Evolutionary conservation across 1,140 invertebrate genomes (phyloP), one percentile per base, ranked within the genome.

Genomic region (Bilobella aurantiaca): DNA sequence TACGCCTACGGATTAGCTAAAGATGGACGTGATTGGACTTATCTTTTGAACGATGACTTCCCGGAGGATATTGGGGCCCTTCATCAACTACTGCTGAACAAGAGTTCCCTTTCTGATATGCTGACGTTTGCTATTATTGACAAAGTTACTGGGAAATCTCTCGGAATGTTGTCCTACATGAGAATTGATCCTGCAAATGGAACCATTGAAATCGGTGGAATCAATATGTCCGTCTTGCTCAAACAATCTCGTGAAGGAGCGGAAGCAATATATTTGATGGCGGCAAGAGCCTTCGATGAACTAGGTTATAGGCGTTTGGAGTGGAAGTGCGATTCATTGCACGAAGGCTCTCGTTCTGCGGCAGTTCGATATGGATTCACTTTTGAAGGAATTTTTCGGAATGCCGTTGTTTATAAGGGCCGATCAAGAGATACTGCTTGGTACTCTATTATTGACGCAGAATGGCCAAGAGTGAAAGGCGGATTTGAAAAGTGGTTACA

Each of bases 331-430:
- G 14, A 56, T 56, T 5, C 14, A 12, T 25, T 25, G 23, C 12
- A 56, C 25, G 25, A n/a, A 14, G 12, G 14, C 5, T 56, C 49
- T 5, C 14, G 49, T 8, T n/a, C 8, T 14, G 25, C 25, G 5
- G 49, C 49, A 12, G 8, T n/a, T 5, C 14, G 49, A 3, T n/a
- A 56, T 23, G 49, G 49, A 23, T 56, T 56, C 23, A 25, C 25
- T 23, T 56, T 56, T 56, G 49, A 56, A 56, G 49, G 49, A 23
- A 56, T 56, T 56, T 56, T 56, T 56, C 49, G 49, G 14, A n/a
- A 14, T 8, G 49, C 49, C 5, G 49, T 14, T 8, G 25, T 56
- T 25, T n/a, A n/a, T 23, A 56, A 56, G 25, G 5, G 8, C 12
- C 5, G 25, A 56, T 14, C 14, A 8, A 56, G 14, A 5, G 49